Conservation (phyloP, 2,113 vertebrate species). For the Notarius lentiginosus region DNA sequence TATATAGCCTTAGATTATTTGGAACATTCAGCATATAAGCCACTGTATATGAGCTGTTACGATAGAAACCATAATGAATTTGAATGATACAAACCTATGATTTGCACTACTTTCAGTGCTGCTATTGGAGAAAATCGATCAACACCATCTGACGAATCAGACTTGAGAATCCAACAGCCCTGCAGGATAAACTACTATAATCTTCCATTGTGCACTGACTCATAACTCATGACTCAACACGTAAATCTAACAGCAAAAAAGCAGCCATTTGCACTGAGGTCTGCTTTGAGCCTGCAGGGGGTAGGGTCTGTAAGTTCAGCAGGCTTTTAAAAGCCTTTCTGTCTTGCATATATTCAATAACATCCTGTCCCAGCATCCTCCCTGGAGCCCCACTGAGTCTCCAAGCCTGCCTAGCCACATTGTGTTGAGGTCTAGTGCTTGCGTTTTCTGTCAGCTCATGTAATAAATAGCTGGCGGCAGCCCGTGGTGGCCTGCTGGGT, state of each 20-base stretch:
- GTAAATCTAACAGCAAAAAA: not conserved
- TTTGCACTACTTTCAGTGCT: not conserved
- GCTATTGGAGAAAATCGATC: not conserved
- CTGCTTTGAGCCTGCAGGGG: not conserved
- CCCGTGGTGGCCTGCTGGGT: slow-evolving; percentile 42
- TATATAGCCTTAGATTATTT: not conserved
- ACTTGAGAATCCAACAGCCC: not conserved
- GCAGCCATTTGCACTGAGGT: not conserved
- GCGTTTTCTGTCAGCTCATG: slow-evolving; percentile 47
- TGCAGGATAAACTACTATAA: not conserved
- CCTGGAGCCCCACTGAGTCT: slow-evolving; percentile 5
- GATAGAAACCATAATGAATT: not conserved
- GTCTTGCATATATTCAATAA: slow-evolving; percentile 45
- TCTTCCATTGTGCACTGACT: slow-evolving; percentile 3
- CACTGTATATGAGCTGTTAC: not conserved
- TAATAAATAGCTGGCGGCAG: slow-evolving; percentile 52
- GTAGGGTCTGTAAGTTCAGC: not conserved
- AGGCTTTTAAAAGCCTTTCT: slow-evolving; percentile 39
- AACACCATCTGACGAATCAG: not conserved
- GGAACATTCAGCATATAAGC: not conserved
- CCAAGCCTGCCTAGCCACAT: not conserved
- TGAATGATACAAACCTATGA: not conserved
- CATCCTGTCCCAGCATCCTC: not conserved
- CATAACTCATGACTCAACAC: slow-evolving; percentile 6
- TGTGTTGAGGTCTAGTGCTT: slow-evolving; percentile 24